Evolutionary conservation across 1,140 invertebrate species (phyloP).

Genomic region (Neodiprion virginianus): DNA sequence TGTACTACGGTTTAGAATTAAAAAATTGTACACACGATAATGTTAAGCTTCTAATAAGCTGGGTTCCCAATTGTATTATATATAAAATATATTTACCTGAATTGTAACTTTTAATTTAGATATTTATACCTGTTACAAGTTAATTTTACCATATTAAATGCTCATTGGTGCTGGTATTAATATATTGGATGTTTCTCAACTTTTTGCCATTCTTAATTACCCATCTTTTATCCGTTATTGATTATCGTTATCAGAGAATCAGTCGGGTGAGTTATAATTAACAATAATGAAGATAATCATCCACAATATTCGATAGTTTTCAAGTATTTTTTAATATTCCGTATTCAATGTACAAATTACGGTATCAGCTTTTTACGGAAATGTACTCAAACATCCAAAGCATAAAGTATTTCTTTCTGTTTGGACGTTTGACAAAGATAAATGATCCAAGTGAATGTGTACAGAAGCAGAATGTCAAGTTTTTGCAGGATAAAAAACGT

Average conservation of each 20-base stretch:
- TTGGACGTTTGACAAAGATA: too few relatives aligned
- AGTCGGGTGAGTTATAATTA: not conserved
- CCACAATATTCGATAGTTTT: not conserved
- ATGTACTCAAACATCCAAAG: too few relatives aligned
- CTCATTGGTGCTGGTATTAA: conserved; percentile 58
- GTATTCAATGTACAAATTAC: not conserved
- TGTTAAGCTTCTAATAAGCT: not conserved
- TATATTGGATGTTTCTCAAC: conserved; percentile 28
- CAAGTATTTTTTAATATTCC: conserved; percentile 15
- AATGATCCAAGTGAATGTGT: too few relatives aligned
- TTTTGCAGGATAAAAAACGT: too few relatives aligned
- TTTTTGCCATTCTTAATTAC: conserved; percentile 29
- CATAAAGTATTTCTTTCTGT: too few relatives aligned
- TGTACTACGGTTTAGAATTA: not conserved
- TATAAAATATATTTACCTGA: conserved; percentile 34
- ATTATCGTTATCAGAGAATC: conserved; percentile 12
- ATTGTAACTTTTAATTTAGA: conserved; percentile 45
- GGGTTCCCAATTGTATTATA: not conserved
- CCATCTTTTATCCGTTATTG: conserved; percentile 18
- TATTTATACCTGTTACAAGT: conserved; percentile 49
- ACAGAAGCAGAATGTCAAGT: too few relatives aligned
- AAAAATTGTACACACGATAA: not conserved
- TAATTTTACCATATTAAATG: conserved; percentile 53
- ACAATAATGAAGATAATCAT: too few relatives aligned
- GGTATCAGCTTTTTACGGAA: too few relatives aligned